A percentile compares a stretch with the other conserved stretches of the same genome.
These are phyloP conservation scores for Lepus timidus DNA, from an alignment of 2,113 vertebrate species.

Conservation along the genomic window DNA sequence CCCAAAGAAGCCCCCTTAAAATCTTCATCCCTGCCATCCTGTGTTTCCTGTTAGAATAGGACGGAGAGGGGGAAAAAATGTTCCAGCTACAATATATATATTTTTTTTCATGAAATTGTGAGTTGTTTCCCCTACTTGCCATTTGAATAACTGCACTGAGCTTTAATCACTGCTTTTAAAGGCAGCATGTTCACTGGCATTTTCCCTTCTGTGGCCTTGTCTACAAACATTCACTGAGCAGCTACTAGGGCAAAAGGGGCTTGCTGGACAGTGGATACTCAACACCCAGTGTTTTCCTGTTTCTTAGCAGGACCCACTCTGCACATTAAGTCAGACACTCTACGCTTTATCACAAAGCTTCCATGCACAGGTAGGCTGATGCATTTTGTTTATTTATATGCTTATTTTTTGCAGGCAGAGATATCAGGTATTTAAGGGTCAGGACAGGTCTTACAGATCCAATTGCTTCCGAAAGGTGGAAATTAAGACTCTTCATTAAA, in stretches of 20 bases:
- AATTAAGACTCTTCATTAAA: constrained; percentile 29
- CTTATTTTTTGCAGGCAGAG: background rate
- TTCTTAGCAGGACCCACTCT: background rate
- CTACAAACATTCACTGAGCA: background rate
- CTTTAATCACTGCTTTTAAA: background rate
- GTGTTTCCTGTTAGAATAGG: constrained; percentile 79
- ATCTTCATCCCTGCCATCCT: constrained; percentile 79
- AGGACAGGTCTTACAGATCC: background rate
- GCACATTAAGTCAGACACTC: background rate
- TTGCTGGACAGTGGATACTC: background rate
- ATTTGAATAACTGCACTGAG: background rate
- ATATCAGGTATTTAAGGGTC: background rate
- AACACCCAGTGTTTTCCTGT: background rate
- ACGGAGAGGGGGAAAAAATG: constrained; percentile 63
- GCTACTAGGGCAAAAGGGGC: background rate
- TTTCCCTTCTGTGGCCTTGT: background rate
- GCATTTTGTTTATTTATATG: background rate
- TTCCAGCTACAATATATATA: background rate
- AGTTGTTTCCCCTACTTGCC: background rate
- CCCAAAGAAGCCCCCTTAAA: constrained; percentile 79
- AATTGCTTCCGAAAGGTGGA: constrained; percentile 21
- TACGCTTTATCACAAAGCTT: background rate
- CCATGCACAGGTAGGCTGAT: background rate
- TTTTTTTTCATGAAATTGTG: background rate
- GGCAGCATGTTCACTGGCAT: background rate